Conservation (phyloP, 1,140 invertebrate species). For the Megalopta genalis region DNA sequence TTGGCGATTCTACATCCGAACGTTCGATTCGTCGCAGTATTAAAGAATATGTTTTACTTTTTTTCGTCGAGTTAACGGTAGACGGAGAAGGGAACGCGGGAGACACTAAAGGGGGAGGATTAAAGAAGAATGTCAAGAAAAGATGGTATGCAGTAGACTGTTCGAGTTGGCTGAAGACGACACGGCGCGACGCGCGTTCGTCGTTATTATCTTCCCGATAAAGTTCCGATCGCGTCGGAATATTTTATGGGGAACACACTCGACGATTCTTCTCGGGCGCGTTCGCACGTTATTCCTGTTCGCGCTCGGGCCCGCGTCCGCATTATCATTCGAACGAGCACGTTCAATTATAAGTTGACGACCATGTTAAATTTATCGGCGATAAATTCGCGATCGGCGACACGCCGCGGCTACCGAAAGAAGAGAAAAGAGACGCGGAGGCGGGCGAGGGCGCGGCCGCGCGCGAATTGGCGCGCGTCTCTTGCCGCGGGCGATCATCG, state of each 20-base stretch:
- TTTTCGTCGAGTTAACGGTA: too few relatives aligned
- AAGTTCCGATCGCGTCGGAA: slow-evolving; percentile 32
- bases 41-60: too few relatives aligned
- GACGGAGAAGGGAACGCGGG: too few relatives aligned
- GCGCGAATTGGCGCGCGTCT: too few relatives aligned
- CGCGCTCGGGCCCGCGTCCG: background rate
- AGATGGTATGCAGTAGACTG: too few relatives aligned
- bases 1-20: too few relatives aligned
- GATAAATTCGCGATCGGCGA: slow-evolving; percentile 32
- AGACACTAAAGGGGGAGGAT: too few relatives aligned
- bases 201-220: slow-evolving; percentile 21
- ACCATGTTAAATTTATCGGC: slow-evolving; percentile 44
- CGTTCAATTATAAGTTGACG: slow-evolving; percentile 35
- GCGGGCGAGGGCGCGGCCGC: too few relatives aligned
- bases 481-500: background rate
- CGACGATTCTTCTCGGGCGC: slow-evolving; percentile 31
- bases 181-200: too few relatives aligned
- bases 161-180: too few relatives aligned
- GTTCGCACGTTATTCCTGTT: slow-evolving; percentile 21
- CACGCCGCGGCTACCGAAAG: background rate
- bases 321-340: background rate
- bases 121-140: too few relatives aligned
- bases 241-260: slow-evolving; percentile 26
- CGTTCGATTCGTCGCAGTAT: too few relatives aligned
- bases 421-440: background rate